A percentile compares a stretch with the other conserved stretches of the same genome.
phyloP scores from a whole-genome alignment of 1,140 invertebrate genomes.

The Teleogryllus occipitalis region DNA sequence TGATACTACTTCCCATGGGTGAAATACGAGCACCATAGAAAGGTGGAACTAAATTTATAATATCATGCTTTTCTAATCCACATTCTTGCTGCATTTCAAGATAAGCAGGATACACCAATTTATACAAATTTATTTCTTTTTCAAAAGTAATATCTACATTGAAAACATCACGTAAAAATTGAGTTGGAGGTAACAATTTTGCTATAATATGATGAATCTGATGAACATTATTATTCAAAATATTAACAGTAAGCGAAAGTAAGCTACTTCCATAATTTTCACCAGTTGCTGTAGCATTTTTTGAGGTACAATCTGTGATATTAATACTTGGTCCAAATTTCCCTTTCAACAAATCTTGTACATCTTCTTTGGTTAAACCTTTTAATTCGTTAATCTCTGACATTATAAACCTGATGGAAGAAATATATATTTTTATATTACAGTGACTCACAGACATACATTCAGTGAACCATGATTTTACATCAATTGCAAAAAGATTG shows the following conservation, averaged over 20 bases:
- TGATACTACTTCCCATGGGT: not conserved
- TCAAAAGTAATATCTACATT: conserved; percentile 3
- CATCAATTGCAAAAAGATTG: too few relatives aligned
- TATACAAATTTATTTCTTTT: conserved; percentile 18
- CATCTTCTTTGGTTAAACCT: not conserved
- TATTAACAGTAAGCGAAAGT: not conserved
- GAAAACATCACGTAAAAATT: not conserved
- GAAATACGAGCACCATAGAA: conserved; percentile 15
- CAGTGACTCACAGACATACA: too few relatives aligned
- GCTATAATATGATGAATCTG: not conserved
- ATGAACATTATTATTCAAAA: not conserved
- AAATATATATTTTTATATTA: too few relatives aligned
- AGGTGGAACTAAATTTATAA: conserved; percentile 11
- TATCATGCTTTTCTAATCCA: not conserved
- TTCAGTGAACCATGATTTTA: too few relatives aligned
- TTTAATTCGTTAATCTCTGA: too few relatives aligned
- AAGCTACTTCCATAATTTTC: conserved; percentile 20
- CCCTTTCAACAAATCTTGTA: not conserved
- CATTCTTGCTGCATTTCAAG: conserved; percentile 10
- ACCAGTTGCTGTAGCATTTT: not conserved
- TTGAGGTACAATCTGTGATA: not conserved
- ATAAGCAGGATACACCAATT: conserved; percentile 6
- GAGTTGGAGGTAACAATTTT: conserved; percentile 3
- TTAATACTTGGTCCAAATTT: not conserved
- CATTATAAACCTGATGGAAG: too few relatives aligned